A percentile compares a stretch with the other conserved stretches of the same genome.
Evolutionary conservation across 1,140 invertebrate species (phyloP).

Genomic region (Lutraria rhynchaena): DNA sequence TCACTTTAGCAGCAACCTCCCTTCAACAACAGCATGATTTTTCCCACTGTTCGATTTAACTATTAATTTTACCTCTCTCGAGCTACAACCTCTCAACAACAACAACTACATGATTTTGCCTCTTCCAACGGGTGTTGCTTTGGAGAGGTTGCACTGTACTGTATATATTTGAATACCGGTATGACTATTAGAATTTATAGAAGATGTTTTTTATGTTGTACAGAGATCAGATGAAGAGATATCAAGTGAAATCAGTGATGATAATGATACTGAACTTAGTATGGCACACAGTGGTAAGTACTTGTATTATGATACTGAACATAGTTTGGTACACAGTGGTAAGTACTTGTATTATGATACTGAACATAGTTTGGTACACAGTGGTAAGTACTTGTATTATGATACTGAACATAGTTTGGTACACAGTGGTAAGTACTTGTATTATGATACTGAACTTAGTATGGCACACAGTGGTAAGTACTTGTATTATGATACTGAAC

Average conservation of each 20-base stretch:
- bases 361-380: constrained; percentile 78
- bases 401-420: constrained; percentile 82
- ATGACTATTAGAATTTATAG: too few relatives aligned
- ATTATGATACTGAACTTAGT: constrained; percentile 14
- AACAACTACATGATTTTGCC: too few relatives aligned
- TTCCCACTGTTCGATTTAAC: too few relatives aligned
- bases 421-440: constrained; percentile 73
- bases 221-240: constrained; percentile 82
- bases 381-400: constrained; percentile 75
- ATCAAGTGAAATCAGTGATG: constrained; percentile 87
- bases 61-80: too few relatives aligned
- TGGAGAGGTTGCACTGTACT: too few relatives aligned
- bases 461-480: too few relatives aligned
- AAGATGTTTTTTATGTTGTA: too few relatives aligned
- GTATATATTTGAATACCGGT: too few relatives aligned
- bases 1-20: too few relatives aligned
- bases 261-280: constrained; percentile 83
- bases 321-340: constrained; percentile 76
- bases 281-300: constrained; percentile 75
- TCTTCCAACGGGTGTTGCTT: too few relatives aligned
- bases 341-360: constrained; percentile 80
- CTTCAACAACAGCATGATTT: too few relatives aligned
- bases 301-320: constrained; percentile 82
- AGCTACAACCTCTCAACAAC: too few relatives aligned
- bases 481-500: constrained; percentile 7